Base-by-base conservation (phyloP, 2,113 vertebrate species). In the Amia ocellicauda region DNA sequence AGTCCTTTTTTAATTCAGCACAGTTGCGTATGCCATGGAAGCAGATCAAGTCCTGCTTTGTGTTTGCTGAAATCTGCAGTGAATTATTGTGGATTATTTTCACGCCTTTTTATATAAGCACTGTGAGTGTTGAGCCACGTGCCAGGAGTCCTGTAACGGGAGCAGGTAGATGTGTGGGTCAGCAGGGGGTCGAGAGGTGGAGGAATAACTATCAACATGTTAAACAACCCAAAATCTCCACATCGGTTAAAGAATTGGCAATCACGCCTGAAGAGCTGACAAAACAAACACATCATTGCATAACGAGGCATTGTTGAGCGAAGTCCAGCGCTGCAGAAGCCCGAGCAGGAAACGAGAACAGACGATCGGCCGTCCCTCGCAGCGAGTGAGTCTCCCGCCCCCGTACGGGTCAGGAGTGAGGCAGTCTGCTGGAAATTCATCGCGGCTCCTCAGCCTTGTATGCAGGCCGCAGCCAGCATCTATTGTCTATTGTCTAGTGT, bases 81-180 rank as follows among this genome's bases (percentile, higher is more conserved):
- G n/a, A n/a, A n/a, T 36, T 3, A 73, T 56, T 3, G 26, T 28
- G 26, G 16, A 28, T 36, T 36, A 36, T 36, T 5, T 36, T 36
- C 31, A 36, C 31, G 11, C 31, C 31, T 56, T 29, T 17, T 56
- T 19, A 9, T n/a, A 31, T 56, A 8, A 2, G 3, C 73, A 36
- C 11, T 73, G 80, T 79, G 77, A 75, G 78, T 79, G 77, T 72
- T 71, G 77, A 65, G 47, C 31, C 57, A 57, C 50, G 68, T 36
- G 31, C 5, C 31, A 36, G 56, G 54, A 69, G 79, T 73, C n/a
- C n/a, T n/a, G n/a, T n/a, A n/a, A n/a, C 70, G 64, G 78, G 54
- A 62, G 72, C 63, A 75, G 72, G 53, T 69, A 73, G 31, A 67
- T 64, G 62, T 69, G 73, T 47, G 40, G 40, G 14, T 23, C 11